Base-by-base conservation (phyloP, 2,888 invertebrate species). In the Netelia inedita region DNA sequence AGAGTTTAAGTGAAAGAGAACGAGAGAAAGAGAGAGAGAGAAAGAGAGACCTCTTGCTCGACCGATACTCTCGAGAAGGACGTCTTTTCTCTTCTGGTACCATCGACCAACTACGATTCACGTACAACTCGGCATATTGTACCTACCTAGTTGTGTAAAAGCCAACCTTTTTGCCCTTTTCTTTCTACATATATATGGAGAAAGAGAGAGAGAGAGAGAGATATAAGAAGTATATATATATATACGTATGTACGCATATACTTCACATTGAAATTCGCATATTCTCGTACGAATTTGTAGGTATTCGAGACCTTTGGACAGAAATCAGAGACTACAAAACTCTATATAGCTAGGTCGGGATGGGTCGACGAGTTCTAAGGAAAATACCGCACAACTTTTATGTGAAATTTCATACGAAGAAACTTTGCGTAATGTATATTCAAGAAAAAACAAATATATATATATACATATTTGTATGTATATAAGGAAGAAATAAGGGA, bases 281-380 rank as follows among this genome's bases (percentile, higher is more conserved):
- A 79, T 79, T 71, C 79, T n/a, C 16, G 71, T 71, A 63, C 79
- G 63, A 71, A 69, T 79, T 79, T 69, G 79, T 79, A 41, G 79
- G 69, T 53, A 71, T 79, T 71, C 79, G 65, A 28, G 53, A 72
- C 35, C 41, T 41, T 46, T 66, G 41, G 59, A 41, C 55, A 65
- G 78, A 78, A 79, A 82, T 69, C 82, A 74, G 61, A 79, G 82
- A 79, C 66, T 16, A 53, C 69, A 57, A 71, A 65, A 82, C 59
- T 28, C 71, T 68, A n/a, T n/a, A n/a, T n/a, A 50, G 63, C 73
- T 41, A 43, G 11, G 50, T n/a, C 11, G 50, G 14, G 71, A 55
- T 35, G 79, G 16, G 28, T 28, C 11, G 53, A 61, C 11, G 53
- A 61, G 35, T 71, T 59, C 50, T n/a, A 28, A 57, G 28, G 28